Percentiles rank a stretch among this genome's conserved stretches.
phyloP scores from a whole-genome alignment of 2,888 invertebrate genomes.

The Helicoverpa assulta region DNA sequence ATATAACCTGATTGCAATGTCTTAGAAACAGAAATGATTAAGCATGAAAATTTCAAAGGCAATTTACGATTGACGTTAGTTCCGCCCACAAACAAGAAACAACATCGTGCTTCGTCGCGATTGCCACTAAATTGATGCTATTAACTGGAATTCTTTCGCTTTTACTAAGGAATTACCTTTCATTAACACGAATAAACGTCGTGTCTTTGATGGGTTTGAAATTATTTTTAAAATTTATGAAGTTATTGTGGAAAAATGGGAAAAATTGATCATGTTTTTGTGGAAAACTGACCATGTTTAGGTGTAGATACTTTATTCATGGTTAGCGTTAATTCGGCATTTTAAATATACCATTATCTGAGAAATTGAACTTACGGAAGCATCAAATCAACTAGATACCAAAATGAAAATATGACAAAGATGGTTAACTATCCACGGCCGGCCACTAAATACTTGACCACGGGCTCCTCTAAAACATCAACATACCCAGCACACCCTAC shows the following conservation, averaged over 20 bases:
- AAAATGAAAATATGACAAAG: too few species aligned
- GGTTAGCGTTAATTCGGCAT: too few species aligned
- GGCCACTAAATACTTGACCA: too few species aligned
- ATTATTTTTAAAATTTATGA: not conserved
- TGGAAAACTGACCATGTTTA: not conserved
- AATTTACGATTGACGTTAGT: slow-evolving; percentile 29
- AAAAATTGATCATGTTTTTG: not conserved
- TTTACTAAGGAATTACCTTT: slow-evolving; percentile 41
- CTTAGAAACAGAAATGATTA: slow-evolving; percentile 2
- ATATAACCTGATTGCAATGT: not conserved
- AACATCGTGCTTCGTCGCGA: slow-evolving; percentile 21
- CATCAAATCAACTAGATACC: too few species aligned
- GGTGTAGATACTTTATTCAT: not conserved
- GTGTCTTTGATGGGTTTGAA: slow-evolving; percentile 25
- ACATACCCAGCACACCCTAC: too few species aligned
- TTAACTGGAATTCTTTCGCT: slow-evolving; percentile 41
- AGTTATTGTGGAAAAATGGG: not conserved
- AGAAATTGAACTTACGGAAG: too few species aligned
- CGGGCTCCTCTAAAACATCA: too few species aligned
- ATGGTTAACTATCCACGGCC: too few species aligned
- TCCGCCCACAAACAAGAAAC: slow-evolving; percentile 18
- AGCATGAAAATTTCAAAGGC: slow-evolving; percentile 25
- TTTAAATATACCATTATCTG: too few species aligned
- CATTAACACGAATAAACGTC: slow-evolving; percentile 29
- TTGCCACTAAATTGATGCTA: slow-evolving; percentile 53